A percentile compares a stretch with the other conserved stretches of the same genome.
Evolutionary conservation across 1,140 invertebrate species (phyloP).

Genomic region (Drosophila lini): DNA sequence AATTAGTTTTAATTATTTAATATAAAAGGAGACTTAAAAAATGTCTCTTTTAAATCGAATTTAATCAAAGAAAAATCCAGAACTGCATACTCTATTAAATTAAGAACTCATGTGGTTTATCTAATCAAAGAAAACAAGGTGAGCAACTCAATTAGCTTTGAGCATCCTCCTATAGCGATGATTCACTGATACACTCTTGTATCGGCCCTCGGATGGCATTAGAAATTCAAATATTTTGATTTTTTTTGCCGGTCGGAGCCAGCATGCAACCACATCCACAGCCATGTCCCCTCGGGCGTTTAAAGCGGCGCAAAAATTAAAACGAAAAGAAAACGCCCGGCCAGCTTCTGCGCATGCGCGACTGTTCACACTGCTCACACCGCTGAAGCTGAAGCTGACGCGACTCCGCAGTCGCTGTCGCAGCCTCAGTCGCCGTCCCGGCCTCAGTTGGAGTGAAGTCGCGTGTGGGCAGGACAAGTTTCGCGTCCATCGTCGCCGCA

Average conservation of each 20-base stretch:
- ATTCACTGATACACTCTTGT: slow-evolving; percentile 38
- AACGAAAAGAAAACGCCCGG: slow-evolving; percentile 41
- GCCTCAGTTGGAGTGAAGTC: slow-evolving; percentile 27
- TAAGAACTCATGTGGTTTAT: background rate
- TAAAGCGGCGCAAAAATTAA: slow-evolving; percentile 60
- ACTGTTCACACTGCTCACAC: slow-evolving; percentile 13
- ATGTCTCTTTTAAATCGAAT: background rate
- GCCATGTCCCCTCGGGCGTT: slow-evolving; percentile 60
- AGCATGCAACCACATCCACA: slow-evolving; percentile 61
- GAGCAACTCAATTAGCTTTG: slow-evolving; percentile 33
- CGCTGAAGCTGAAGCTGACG: slow-evolving; percentile 14
- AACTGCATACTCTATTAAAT: background rate
- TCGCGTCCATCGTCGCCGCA: slow-evolving; percentile 60
- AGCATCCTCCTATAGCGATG: slow-evolving; percentile 3
- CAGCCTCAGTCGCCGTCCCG: slow-evolving; percentile 28
- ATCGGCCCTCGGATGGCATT: slow-evolving; percentile 68
- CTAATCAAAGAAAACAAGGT: slow-evolving; percentile 9
- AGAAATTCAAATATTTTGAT: slow-evolving; percentile 82
- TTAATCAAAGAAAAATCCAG: background rate
- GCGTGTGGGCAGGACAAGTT: slow-evolving; percentile 63
- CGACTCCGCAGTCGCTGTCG: slow-evolving; percentile 8
- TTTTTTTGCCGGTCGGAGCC: slow-evolving; percentile 27
- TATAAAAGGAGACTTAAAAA: background rate
- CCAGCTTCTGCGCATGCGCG: slow-evolving; percentile 53
- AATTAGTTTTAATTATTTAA: no score